Evolutionary conservation across 2,888 invertebrate species (phyloP).

Genomic region (Cancer borealis): DNA sequence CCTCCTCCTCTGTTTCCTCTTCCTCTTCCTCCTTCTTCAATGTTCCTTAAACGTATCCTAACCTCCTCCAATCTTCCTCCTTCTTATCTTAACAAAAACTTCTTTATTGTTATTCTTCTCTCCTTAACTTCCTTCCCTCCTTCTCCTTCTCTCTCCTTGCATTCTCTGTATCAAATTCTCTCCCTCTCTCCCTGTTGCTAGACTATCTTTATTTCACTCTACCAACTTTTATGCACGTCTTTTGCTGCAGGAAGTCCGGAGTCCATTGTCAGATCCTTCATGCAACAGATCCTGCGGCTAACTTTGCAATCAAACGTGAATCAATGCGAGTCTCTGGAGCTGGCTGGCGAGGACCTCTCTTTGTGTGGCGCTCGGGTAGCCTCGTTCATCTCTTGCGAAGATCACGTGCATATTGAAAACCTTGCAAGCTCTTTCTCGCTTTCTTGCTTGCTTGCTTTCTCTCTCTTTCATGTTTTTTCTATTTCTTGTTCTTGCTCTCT

Average conservation of each 20-base stretch:
- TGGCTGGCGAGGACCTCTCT: conserved; percentile 6
- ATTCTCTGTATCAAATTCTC: neutral
- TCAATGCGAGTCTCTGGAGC: conserved; percentile 10
- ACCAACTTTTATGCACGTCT: neutral
- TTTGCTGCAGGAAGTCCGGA: conserved; percentile 4
- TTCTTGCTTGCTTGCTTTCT: neutral
- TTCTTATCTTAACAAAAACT: too few species aligned
- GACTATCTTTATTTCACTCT: neutral
- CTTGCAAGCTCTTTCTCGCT: neutral
- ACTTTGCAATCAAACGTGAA: conserved; percentile 29
- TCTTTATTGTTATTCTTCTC: too few species aligned
- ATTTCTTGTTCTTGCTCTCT: neutral
- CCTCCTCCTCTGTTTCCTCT: too few species aligned
- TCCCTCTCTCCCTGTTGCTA: neutral
- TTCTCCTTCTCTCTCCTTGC: neutral
- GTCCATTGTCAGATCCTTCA: conserved; percentile 34
- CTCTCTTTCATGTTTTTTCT: neutral
- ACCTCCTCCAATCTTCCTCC: too few species aligned
- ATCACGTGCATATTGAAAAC: conserved; percentile 37
- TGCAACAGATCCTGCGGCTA: conserved; percentile 34
- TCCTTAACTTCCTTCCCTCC: neutral
- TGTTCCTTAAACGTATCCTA: too few species aligned
- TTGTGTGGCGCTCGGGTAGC: neutral
- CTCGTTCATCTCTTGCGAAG: conserved; percentile 29
- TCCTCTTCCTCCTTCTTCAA: too few species aligned